Percentiles rank a stretch among this genome's conserved stretches.
phyloP scores from a whole-genome alignment of 2,113 vertebrate species.

The Ameiurus melas region DNA sequence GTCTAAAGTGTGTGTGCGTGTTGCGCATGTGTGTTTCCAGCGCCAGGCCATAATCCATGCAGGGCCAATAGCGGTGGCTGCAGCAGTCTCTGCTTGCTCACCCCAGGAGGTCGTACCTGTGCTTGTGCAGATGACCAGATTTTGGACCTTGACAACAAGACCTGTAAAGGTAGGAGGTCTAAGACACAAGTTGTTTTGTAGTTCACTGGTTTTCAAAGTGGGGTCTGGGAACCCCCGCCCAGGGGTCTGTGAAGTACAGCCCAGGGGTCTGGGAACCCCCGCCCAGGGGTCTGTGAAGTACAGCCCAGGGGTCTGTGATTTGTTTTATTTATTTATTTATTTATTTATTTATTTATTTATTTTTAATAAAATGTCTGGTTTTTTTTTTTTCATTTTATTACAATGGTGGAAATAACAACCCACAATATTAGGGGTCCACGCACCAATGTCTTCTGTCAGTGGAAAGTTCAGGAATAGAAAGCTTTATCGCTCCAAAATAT shows the following conservation, averaged over 20 bases:
- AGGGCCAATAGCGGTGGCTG: slow-evolving; percentile 91
- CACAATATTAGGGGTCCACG: background rate
- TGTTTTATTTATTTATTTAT: too few species aligned
- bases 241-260: background rate
- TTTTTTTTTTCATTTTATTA: background rate
- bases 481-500: background rate
- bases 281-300: too few species aligned
- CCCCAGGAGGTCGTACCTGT: slow-evolving; percentile 82
- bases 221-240: too few species aligned
- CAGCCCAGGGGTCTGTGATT: background rate
- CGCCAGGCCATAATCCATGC: slow-evolving; percentile 85
- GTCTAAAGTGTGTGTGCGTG: background rate
- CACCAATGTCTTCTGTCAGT: background rate
- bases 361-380: too few species aligned
- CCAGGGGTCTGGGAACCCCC: too few species aligned
- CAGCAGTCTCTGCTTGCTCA: slow-evolving; percentile 91
- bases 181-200: background rate
- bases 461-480: background rate
- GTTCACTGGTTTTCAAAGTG: background rate
- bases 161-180: slow-evolving; percentile 81
- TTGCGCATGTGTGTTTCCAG: slow-evolving; percentile 15
- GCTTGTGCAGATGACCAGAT: slow-evolving; percentile 93
- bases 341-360: background rate
- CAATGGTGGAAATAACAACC: background rate
- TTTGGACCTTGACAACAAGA: slow-evolving; percentile 80